phyloP scores from a whole-genome alignment of 1,140 invertebrate species.

The Mamestra configurata region DNA sequence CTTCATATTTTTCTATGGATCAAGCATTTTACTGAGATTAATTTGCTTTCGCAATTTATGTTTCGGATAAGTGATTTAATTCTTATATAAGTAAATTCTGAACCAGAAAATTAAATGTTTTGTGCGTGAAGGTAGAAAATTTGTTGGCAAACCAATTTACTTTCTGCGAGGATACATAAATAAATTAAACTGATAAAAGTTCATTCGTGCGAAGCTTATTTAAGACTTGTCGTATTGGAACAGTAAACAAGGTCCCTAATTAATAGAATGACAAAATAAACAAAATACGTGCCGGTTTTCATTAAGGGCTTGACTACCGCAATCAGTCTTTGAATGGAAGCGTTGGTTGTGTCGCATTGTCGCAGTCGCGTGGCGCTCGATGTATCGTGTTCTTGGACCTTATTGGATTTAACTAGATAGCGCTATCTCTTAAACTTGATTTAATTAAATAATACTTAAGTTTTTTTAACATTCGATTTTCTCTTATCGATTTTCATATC shows the following conservation, averaged over 20 bases:
- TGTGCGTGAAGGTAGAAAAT: conserved; percentile 42
- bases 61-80: conserved; percentile 44
- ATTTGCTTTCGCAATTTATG: conserved; percentile 25
- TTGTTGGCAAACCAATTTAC: conserved; percentile 57
- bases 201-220: conserved; percentile 63
- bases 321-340: conserved; percentile 54
- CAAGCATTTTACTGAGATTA: conserved; percentile 38
- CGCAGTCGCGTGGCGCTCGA: not conserved
- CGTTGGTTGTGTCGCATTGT: conserved; percentile 3
- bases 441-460: too few relatives aligned
- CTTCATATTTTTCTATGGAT: conserved; percentile 35
- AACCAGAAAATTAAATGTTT: conserved; percentile 41
- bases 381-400: conserved; percentile 20
- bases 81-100: conserved; percentile 39
- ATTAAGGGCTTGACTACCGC: conserved; percentile 54
- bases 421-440: too few relatives aligned
- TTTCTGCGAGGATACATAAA: conserved; percentile 60
- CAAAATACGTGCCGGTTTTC: conserved; percentile 67
- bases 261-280: conserved; percentile 70
- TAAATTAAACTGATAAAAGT: conserved; percentile 69
- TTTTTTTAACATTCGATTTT: too few relatives aligned
- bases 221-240: conserved; percentile 65
- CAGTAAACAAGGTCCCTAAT: conserved; percentile 69
- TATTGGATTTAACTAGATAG: not conserved
- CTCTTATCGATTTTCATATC: too few relatives aligned